These are phyloP conservation scores for Phrynocephalus forsythii DNA, from an alignment of 2,797 vertebrate genomes.

Conservation along the genomic window DNA sequence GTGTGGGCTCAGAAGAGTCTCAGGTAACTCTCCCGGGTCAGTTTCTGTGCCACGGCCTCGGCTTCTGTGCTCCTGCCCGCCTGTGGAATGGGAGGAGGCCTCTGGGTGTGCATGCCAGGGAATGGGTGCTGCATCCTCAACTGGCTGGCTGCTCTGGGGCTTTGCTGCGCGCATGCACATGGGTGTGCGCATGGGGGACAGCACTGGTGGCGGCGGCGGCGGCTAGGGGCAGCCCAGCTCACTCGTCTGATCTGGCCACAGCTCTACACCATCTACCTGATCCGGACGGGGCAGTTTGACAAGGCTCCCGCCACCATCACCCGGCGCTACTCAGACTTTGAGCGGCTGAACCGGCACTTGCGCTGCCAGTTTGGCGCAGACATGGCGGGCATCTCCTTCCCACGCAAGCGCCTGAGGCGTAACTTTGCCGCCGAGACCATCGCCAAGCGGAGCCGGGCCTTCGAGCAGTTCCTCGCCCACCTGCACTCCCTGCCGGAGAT, in stretches of 20 bases:
- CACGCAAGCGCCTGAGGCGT: conserved; percentile 89
- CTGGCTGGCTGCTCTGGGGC: background rate
- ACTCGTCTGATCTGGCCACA: conserved; percentile 57
- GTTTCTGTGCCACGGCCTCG: accelerated
- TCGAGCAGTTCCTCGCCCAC: conserved; percentile 92
- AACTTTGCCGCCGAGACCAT: conserved; percentile 94
- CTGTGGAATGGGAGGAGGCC: background rate
- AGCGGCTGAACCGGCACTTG: conserved; percentile 85
- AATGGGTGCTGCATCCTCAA: too few species aligned
- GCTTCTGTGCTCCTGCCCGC: background rate
- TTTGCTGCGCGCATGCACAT: background rate
- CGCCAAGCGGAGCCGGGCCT: conserved; percentile 92
- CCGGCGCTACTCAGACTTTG: conserved; percentile 93
- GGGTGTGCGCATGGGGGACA: background rate
- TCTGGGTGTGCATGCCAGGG: too few species aligned
- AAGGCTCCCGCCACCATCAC: conserved; percentile 86
- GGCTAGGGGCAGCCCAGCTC: background rate
- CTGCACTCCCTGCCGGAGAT: conserved; percentile 85
- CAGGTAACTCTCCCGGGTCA: conserved; percentile 71
- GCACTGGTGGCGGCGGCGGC: too few species aligned
- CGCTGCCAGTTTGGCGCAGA: conserved; percentile 83
- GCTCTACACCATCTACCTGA: conserved; percentile 94
- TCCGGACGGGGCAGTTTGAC: conserved; percentile 83
- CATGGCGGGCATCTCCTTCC: conserved; percentile 89
- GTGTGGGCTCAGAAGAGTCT: conserved; percentile 78